Evolutionary conservation across 2,888 invertebrate species (phyloP).

Genomic region (Polylopha cassiicola): DNA sequence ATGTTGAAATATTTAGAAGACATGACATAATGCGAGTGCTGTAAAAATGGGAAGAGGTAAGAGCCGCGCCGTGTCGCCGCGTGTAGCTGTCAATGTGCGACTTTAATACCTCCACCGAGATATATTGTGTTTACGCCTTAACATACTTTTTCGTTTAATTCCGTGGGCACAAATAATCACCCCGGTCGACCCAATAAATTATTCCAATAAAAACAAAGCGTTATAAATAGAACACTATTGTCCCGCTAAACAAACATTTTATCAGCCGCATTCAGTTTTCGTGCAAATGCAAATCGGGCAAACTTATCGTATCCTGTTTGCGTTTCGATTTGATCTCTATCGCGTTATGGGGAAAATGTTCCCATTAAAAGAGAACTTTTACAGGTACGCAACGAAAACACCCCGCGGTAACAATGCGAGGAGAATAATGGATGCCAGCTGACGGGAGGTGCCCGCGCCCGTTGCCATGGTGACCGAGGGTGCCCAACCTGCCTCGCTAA

Average conservation of each 20-base stretch:
- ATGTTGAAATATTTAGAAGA: neutral
- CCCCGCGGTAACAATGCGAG: conserved; percentile 57
- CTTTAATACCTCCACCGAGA: conserved; percentile 62
- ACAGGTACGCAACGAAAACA: conserved; percentile 55
- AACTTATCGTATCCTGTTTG: conserved; percentile 42
- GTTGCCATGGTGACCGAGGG: conserved; percentile 73
- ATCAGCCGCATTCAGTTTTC: conserved; percentile 14
- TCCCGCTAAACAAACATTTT: conserved; percentile 10
- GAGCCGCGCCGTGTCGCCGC: conserved; percentile 65
- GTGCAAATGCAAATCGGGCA: conserved; percentile 41
- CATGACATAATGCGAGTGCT: conserved; percentile 6
- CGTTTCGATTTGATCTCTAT: conserved; percentile 46
- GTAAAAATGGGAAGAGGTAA: conserved; percentile 34
- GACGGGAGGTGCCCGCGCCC: conserved; percentile 72
- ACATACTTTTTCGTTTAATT: conserved; percentile 33
- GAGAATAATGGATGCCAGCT: conserved; percentile 73
- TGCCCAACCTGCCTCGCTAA: conserved; percentile 70
- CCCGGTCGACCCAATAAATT: conserved; percentile 24
- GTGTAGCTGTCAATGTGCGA: conserved; percentile 59
- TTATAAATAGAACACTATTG: conserved; percentile 14
- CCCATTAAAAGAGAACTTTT: conserved; percentile 50
- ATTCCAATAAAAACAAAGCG: conserved; percentile 29
- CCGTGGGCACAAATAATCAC: conserved; percentile 29
- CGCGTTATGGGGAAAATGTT: conserved; percentile 50
- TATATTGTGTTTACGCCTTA: conserved; percentile 45